Base-by-base conservation (phyloP, 2,888 invertebrate species). In the Hypomecis punctinalis region DNA sequence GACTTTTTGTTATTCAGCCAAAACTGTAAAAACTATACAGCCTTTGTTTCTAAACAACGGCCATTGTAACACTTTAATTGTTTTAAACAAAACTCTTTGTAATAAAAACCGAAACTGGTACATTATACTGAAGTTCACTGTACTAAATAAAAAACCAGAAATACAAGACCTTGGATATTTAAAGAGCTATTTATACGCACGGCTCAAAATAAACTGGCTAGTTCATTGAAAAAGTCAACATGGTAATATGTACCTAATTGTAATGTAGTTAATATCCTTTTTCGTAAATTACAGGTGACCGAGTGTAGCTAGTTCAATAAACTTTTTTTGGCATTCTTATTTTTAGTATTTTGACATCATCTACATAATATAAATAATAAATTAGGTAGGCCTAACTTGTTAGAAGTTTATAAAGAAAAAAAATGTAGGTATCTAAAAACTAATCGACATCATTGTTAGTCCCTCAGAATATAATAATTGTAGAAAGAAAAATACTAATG, bases 31-130 rank as follows among this genome's bases (percentile, higher is more conserved):
- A 55, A 47, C 37, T 23, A 55, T 37, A 13, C 23, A 43, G 35
- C 5, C 55, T 61, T 63, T 43, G 54, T 59, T 62, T 45, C 11
- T 49, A 55, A 59, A 68, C 70, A 70, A 52, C 39, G 11, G 9
- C 59, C 47, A 66, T 68, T 70, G 70, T 66, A 0, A 23, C 57
- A 46, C 52, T 65, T 65, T 61, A 54, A 58, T 65, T 63, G 60
- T 67, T 70, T 60, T n/a, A 47, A 37, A 67, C 63, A 68, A 65
- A 68, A 66, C 59, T 9, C 66, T 66, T 69, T 67, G 67, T 66
- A 45, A 45, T 48, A 58, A 61, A 45, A 63, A 46, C 52, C 56
- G 33, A 40, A 68, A 56, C 40, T 57, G 52, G 55, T 39, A 45
- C 63, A 4, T 10, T 40, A 52, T 8, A 43, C 53, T 53, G 36